Base-by-base conservation (phyloP, 2,797 vertebrate genomes). In the Amniataba percoides region DNA sequence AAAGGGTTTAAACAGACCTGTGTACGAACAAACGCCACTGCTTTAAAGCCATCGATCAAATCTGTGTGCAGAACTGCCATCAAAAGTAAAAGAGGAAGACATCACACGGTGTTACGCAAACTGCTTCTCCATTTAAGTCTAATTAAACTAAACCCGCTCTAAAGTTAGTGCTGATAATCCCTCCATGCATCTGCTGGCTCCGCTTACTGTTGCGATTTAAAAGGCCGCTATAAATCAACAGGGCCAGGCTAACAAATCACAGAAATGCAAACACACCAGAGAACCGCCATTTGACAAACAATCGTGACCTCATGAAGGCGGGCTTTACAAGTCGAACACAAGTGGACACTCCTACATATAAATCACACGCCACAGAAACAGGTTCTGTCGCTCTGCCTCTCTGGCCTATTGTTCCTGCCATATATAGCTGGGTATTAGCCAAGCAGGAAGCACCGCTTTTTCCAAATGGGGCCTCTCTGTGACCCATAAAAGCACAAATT, bases 401-500 rank as follows among this genome's bases (percentile, higher is more conserved):
- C 65, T 48, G 23, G 10, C 55, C 51, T 57, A 25, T 62, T 75
- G 74, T 71, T 48, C 36, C 60, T 16, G 57, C 18, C 27, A 52
- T 71, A 55, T 43, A 63, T 55, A 63, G 64, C 52, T 77, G 75
- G 67, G 52, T 61, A n/a, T 64, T 3, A 66, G 67, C 80, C 86
- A 81, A 76, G 43, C 71, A 85, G 88, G 87, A 92, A 87, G 63
- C 62, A 43, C 6, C 0, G 34, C n/a, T 43, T 86, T 84, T 78
- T 69, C 63, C 68, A 52, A 75, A 83, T 3, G 18, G 78, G 81
- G 88, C 84, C 89, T 87, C 78, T 16, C 64, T 46, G 57, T 60
- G 72, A 31, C 79, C 66, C 59, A 80, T 77, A 86, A 89, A 87
- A 87, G 76, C 67, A 67, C 69, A 83, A 81, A 87, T 73, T 78